Percentiles rank a stretch among this genome's conserved stretches.
These are phyloP conservation scores for Micrastur ruficollis DNA, from an alignment of 2,797 vertebrate species.

Conservation along the genomic window DNA sequence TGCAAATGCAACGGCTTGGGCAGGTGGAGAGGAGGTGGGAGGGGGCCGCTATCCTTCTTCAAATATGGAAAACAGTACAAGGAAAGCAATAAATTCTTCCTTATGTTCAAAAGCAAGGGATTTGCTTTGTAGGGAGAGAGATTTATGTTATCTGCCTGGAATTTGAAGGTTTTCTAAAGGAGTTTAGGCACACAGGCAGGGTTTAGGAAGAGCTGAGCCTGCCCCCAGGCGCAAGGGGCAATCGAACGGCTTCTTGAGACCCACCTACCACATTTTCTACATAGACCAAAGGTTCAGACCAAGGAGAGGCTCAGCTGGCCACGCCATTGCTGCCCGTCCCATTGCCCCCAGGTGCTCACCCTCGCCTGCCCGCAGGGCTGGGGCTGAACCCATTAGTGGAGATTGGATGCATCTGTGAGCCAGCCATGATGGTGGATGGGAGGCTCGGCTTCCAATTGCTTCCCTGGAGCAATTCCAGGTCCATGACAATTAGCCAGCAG, in stretches of 20 bases:
- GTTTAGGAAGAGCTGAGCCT: neutral
- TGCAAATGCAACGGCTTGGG: neutral
- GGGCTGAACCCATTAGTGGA: neutral
- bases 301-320: neutral
- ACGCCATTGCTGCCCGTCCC: neutral
- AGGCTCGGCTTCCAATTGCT: neutral
- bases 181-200: neutral
- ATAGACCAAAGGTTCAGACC: neutral
- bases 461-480: neutral
- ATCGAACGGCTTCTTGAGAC: neutral
- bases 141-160: slow-evolving; percentile 8
- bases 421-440: neutral
- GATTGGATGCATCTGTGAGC: neutral
- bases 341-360: fast-evolving
- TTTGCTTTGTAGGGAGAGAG: slow-evolving; percentile 7
- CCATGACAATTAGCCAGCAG: neutral
- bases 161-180: neutral
- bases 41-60: neutral
- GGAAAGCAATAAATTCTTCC: neutral
- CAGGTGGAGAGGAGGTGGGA: neutral
- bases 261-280: neutral
- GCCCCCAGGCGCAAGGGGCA: neutral
- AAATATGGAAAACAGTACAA: neutral
- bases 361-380: fast-evolving
- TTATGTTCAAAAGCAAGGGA: neutral